A percentile compares a stretch with the other conserved stretches of the same genome.
phyloP scores from a whole-genome alignment of 2,113 vertebrate species.

The Channa maculata region DNA sequence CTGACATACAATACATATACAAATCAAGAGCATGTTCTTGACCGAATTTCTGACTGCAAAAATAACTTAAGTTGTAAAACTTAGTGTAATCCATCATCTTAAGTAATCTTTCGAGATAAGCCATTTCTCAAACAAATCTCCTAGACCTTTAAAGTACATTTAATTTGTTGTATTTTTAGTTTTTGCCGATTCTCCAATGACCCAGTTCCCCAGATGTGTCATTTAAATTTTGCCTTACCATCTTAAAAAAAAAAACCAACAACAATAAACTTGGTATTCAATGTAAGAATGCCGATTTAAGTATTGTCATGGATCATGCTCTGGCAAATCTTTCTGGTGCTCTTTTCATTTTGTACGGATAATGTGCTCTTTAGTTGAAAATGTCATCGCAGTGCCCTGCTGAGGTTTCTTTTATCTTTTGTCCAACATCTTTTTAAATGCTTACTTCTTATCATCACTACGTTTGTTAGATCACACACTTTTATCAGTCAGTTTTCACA shows the following conservation, averaged over 20 bases:
- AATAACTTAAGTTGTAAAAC: not conserved
- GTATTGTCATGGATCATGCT: constrained; percentile 52
- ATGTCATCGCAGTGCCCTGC: constrained; percentile 71
- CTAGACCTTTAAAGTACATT: not conserved
- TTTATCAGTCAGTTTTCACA: constrained; percentile 38
- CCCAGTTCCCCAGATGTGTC: not conserved
- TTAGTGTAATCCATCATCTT: not conserved
- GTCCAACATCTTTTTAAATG: constrained; percentile 45
- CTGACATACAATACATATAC: too few species aligned
- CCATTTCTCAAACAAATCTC: not conserved
- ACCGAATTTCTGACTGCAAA: too few species aligned
- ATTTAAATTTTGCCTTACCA: constrained; percentile 22
- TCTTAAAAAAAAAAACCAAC: not conserved
- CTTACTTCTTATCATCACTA: constrained; percentile 40
- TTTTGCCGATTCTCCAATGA: not conserved
- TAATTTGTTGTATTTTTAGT: constrained; percentile 8
- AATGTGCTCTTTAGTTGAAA: constrained; percentile 68
- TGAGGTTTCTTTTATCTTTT: constrained; percentile 62
- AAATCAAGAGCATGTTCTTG: too few species aligned
- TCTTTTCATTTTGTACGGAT: constrained; percentile 41
- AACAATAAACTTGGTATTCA: constrained; percentile 31
- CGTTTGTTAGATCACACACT: constrained; percentile 53
- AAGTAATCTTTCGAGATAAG: not conserved
- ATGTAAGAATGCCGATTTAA: constrained; percentile 44
- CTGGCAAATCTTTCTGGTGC: constrained; percentile 17